These are phyloP conservation scores for Astropecten irregularis DNA, from an alignment of 53 echinoderm and acorn worm species.

Conservation along the genomic window DNA sequence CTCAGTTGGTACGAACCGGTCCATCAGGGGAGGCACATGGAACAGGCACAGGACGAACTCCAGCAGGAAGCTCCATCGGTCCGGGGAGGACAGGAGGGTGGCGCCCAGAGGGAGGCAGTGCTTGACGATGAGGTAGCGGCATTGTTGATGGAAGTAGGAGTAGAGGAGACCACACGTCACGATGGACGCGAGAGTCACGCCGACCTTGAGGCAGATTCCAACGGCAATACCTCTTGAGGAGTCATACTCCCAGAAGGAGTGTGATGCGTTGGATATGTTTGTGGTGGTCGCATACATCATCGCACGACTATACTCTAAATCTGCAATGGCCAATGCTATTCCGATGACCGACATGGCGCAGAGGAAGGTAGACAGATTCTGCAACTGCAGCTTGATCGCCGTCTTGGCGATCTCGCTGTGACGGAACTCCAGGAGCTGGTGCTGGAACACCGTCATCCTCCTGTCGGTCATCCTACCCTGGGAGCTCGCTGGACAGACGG, in stretches of 20 bases:
- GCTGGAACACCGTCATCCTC: constrained; percentile 32
- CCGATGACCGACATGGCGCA: constrained; percentile 14
- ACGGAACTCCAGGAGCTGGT: constrained; percentile 34
- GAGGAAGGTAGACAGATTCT: constrained; percentile 25
- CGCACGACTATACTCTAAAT: constrained; percentile 17
- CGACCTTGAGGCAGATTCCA: constrained; percentile 25
- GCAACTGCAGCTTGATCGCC: constrained; percentile 7
- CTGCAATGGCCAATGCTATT: constrained; percentile 14
- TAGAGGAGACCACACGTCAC: constrained; percentile 31
- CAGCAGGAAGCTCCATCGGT: constrained; percentile 35
- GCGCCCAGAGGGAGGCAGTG: constrained; percentile 58
- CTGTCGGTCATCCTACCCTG: constrained; percentile 15
- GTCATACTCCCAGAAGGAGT: background rate
- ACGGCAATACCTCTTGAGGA: too few relatives aligned
- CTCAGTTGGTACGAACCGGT: constrained; percentile 49
- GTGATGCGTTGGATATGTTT: background rate
- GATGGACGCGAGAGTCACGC: constrained; percentile 5
- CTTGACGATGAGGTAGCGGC: constrained; percentile 58
- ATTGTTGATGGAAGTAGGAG: constrained; percentile 57
- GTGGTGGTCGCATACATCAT: background rate
- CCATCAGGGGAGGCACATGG: constrained; percentile 60
- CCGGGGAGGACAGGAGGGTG: constrained; percentile 53
- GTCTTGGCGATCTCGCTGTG: constrained; percentile 48
- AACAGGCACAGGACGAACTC: constrained; percentile 56
- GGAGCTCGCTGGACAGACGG: background rate